A percentile compares a stretch with the other conserved stretches of the same genome.
Conservation (phyloP, 2,113 vertebrate species). For the Tragelaphus scriptus region DNA sequence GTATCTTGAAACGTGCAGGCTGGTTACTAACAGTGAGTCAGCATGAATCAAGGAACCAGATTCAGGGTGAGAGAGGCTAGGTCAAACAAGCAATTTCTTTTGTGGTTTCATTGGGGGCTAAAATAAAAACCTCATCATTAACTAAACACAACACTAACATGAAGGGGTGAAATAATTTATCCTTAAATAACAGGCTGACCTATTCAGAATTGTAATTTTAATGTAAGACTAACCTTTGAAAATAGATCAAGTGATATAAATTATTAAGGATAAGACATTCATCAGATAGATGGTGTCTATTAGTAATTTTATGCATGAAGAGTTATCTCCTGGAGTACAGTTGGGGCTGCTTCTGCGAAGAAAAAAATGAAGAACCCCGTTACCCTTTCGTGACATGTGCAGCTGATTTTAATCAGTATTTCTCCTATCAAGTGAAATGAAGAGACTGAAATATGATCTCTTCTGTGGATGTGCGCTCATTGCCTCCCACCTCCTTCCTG, state of each 20-base stretch:
- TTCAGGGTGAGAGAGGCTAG: constrained; percentile 25
- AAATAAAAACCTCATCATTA: constrained; percentile 74
- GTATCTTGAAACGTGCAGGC: not conserved
- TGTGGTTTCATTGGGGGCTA: constrained; percentile 26
- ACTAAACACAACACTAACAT: constrained; percentile 76
- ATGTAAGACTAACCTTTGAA: constrained; percentile 84
- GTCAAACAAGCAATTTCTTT: not conserved
- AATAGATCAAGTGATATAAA: constrained; percentile 83
- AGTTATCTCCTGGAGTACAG: constrained; percentile 71
- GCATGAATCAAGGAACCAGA: constrained; percentile 33
- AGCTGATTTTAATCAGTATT: constrained; percentile 75
- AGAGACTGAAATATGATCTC: constrained; percentile 51
- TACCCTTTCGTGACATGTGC: constrained; percentile 63
- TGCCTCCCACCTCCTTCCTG: not conserved
- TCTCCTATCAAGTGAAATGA: constrained; percentile 59
- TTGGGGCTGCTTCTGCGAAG: constrained; percentile 55
- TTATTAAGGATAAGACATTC: constrained; percentile 80
- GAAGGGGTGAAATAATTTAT: constrained; percentile 78
- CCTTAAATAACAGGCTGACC: constrained; percentile 81
- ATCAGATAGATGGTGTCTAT: constrained; percentile 79
- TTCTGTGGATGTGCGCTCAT: not conserved
- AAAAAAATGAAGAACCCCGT: constrained; percentile 65
- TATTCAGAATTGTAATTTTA: constrained; percentile 82
- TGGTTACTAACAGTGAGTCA: constrained; percentile 12
- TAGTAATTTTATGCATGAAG: constrained; percentile 80